Base-by-base conservation (phyloP, 1,140 invertebrate species). In the Neodiprion fabricii region DNA sequence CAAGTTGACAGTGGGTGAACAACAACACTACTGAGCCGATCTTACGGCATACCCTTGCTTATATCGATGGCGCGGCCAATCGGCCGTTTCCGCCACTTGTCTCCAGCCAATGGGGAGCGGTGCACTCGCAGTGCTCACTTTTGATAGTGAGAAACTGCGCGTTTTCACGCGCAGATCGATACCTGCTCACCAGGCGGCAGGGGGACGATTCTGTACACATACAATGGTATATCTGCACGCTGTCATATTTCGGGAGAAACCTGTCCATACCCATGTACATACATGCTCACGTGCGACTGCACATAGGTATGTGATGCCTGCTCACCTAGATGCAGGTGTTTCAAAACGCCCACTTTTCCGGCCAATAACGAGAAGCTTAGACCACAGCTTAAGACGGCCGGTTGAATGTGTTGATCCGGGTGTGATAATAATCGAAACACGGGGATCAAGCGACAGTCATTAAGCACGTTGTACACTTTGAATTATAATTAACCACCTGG, bases 11-110 rank as follows among this genome's bases (percentile, higher is more conserved):
- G 82, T 80, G 77, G 76, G 78, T 82, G 77, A 74, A 77, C 78
- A 85, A 83, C 79, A 80, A 83, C 81, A 85, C 83, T 82, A 85
- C 84, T 85, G 83, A 78, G 82, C 80, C 75, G 72, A 75, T 72
- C 77, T 75, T 73, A 70, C 68, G 77, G 53, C 77, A 79, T 72
- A 79, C 79, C 75, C 77, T 48, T 75, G 79, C 81, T 83, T 85
- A 83, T 84, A 84, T 84, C 83, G 78, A 80, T 75, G 40, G 78
- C 65, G 7, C 79, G 68, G 48, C 81, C 76, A 80, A 82, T 79
- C 73, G 76, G 76, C 28, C 75, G 76, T 69, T 75, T 74, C 48
- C 76, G 72, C 53, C 80, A 75, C 75, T 81, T 70, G 70, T 71
- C 68, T 14, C 72, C 79, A 47, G 66, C 77, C 73, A 79, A 81